Evolutionary conservation across 1,140 invertebrate genomes (phyloP), one percentile per base, ranked within the genome.

Genomic region (Doryteuthis pealeii): DNA sequence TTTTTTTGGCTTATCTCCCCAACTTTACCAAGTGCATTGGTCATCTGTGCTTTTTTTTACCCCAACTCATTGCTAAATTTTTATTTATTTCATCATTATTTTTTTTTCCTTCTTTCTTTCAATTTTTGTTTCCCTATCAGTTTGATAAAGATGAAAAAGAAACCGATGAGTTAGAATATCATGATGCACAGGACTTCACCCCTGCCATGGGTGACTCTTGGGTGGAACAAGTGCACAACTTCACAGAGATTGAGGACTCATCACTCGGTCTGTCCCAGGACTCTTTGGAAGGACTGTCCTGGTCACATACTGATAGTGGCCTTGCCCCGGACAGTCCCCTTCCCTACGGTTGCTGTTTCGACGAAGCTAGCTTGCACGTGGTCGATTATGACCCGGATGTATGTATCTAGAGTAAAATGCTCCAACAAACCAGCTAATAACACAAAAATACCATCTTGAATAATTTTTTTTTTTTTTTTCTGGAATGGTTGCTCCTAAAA

Each of bases 211-310:
- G 66, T 28, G 73, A 72, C 18, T 71, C 70, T 45, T 77, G 76
- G 76, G 72, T 77, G 33, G 76, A 77, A 68, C 72, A 74, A 26
- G 32, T 77, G 6, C 65, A 74, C 43, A 68, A 70, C 70, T 77
- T 70, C 71, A 65, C 73, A 4, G 76, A 77, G 40, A 43, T 77
- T 18, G 76, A 77, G 35, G 81, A 81, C 15, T 77, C 80, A 5
- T 76, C 77, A 22, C 76, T 76, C 28, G 54, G 54, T 62, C 75
- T 84, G 71, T 66, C 75, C 70, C 74, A 74, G 65, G 76, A 77
- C 62, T 77, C 76, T 22, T 43, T 74, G n/a, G 72, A 74, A 33
- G 72, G n/a, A n/a, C 45, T 74, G 35, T 65, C 72, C 58, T 74
- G 72, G 72, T 43, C 62, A 28, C 72, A 73, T n/a, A 28, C 72